These are phyloP conservation scores for Notoglanidium macrostoma DNA, from an alignment of 2,797 vertebrate genomes.

Conservation along the genomic window DNA sequence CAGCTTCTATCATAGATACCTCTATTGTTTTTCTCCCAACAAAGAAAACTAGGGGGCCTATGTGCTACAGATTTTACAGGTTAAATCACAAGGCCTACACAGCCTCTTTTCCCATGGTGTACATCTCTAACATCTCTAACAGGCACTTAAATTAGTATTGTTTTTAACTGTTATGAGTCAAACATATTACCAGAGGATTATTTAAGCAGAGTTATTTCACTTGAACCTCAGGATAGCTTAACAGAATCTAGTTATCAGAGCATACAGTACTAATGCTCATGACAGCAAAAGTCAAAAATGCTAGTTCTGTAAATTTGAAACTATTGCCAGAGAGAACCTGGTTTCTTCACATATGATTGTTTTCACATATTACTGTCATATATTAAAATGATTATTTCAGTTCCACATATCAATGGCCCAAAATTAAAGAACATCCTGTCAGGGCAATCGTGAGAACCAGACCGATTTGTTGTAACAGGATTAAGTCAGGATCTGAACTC, in stretches of 20 bases:
- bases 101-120: background rate
- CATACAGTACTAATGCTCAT: background rate
- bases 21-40: background rate
- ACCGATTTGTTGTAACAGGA: constrained; percentile 53
- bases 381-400: constrained; percentile 47
- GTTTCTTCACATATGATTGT: background rate
- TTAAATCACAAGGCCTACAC: background rate
- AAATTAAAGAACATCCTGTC: constrained; percentile 67
- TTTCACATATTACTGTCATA: background rate
- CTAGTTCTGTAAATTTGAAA: background rate
- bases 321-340: background rate
- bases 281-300: background rate
- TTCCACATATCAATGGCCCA: constrained; percentile 57
- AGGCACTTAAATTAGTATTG: background rate
- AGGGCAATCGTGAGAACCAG: constrained; percentile 56
- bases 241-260: background rate
- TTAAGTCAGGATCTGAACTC: constrained; percentile 61
- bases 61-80: background rate
- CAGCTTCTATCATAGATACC: background rate
- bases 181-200: background rate
- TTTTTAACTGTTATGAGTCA: background rate
- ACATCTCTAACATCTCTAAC: background rate
- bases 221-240: background rate
- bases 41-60: background rate
- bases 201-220: background rate